Base-by-base conservation (phyloP, 2,113 vertebrate species). In the Nettapus auritus region DNA sequence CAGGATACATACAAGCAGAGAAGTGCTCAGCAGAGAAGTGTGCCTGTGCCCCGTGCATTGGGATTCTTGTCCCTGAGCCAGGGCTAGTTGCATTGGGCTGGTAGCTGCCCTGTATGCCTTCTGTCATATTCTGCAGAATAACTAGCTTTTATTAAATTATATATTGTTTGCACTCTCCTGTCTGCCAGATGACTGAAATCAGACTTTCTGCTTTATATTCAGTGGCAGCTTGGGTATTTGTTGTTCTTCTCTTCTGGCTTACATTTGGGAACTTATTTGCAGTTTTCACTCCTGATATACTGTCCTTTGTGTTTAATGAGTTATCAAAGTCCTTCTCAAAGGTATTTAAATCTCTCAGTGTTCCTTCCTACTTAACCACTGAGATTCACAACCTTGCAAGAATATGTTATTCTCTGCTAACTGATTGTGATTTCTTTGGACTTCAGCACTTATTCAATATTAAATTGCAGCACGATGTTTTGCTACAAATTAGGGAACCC, bases 1-100 rank as follows among this genome's bases (percentile, higher is more conserved):
- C 52, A 50, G 28, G 50, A 42, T 23, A 23, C 1, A 3, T 9
- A 23, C 8, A 20, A 13, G 14, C 9, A 29, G 46, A 44, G 4
- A 44, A 38, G 5, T 0, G 1, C 26, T 38, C 26, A 53, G 40
- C 60, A 69, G 38, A 33, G n/a, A 36, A 36, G 11, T 1, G 8
- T 66, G 18, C 7, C 31, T 12, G 5, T 36, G 70, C 13, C 21
- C 46, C 0, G 0, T 31, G 20, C 7, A 26, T 13, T 40, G 4
- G 13, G 19, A 66, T 18, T 21, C 44, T 31, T n/a, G 17, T 21
- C 21, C n/a, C 36, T 20, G 46, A 23, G 23, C 13, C n/a, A 57
- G 50, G 60, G 28, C 19, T 81, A 53, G 44, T 16, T 66, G 34
- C 29, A 8, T 9, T 42, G 0, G 0, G 21, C 11, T 5, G 4